Evolutionary conservation across 2,888 invertebrate species (phyloP), one percentile per base, ranked within the genome.

Genomic region (Dasypogon diadema): DNA sequence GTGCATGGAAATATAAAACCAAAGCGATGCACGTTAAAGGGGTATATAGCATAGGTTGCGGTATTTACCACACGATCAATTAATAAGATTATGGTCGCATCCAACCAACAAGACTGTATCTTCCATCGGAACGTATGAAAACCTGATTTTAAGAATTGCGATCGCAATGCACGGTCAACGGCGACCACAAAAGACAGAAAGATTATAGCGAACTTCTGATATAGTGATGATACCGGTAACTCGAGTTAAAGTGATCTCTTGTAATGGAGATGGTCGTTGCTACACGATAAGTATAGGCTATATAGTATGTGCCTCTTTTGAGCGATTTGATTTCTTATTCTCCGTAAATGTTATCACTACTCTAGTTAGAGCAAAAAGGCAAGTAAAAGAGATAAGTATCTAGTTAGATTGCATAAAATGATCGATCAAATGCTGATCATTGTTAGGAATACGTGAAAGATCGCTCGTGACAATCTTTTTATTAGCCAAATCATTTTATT

Each of bases 21-120:
- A 24, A 42, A 37, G 42, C 12, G 14, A 24, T 65, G 24, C 48
- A 68, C 16, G 24, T 48, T 46, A n/a, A 24, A 14, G 24, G 48
- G n/a, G n/a, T n/a, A n/a, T 48, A 68, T 16, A 24, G 18, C 46
- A 60, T 26, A 34, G 42, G 56, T 58, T 77, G 77, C 51, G 77
- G 77, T 77, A 77, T 77, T 77, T 75, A 73, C 70, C 77, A 77
- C 77, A 77, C 75, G 77, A 77, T 77, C 77, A 77, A 77, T 77
- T 77, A 77, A 77, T 77, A 77, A 75, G 77, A 77, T 77, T 68
- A 56, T 63, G 58, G 60, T 58, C 74, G 48, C 73, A 46, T 34
- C 24, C 73, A 55, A 16, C 16, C 58, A 54, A 73, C 65, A 22
- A 68, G 22, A 68, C 65, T 65, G 14, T 65, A 65, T 70, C 54